Evolutionary conservation across 2,113 vertebrate species (phyloP), one percentile per base, ranked within the genome.

Genomic region (Polypterus senegalus): DNA sequence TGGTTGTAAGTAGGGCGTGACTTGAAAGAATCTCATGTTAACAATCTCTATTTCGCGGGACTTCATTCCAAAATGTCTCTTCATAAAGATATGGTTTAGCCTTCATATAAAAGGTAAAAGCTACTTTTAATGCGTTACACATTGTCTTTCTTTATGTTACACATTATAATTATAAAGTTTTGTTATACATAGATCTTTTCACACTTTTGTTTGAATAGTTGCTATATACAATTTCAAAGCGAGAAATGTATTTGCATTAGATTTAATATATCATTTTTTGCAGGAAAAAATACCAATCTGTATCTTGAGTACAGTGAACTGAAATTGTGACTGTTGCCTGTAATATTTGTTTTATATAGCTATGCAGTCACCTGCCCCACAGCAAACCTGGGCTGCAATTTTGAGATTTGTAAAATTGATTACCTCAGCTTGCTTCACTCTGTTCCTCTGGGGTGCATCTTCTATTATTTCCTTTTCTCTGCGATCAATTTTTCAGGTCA

Each of bases 241-340:
- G 5, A 44, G 46, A 6, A 43, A 44, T 57, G 43, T 57, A 57
- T 57, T 57, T 57, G 56, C 56, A 43, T 5, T 2, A 5, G 54
- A 10, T 55, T 5, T 55, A 5, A 55, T 55, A 8, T 55, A 6
- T 55, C 54, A 55, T 9, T 5, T 5, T 11, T 57, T 44, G 54
- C 54, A 55, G 6, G 9, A 57, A 44, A 57, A 57, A 45, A 4
- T 57, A 57, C 43, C 46, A 57, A 57, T 57, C 56, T 57, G 27
- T 57, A 57, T 44, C 27, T 3, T 43, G 56, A 5, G 27, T 44
- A 57, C 7, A 57, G 27, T 57, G 56, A 57, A 44, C 46, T 57
- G 56, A 57, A 57, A 57, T 57, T 27, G 56, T 57, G 43, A 57
- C 56, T 57, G 56, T 57, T 57, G 56, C 46, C 56, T 57, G 56